Evolutionary conservation across 2,888 invertebrate species (phyloP).

Genomic region (Arenicola marina): DNA sequence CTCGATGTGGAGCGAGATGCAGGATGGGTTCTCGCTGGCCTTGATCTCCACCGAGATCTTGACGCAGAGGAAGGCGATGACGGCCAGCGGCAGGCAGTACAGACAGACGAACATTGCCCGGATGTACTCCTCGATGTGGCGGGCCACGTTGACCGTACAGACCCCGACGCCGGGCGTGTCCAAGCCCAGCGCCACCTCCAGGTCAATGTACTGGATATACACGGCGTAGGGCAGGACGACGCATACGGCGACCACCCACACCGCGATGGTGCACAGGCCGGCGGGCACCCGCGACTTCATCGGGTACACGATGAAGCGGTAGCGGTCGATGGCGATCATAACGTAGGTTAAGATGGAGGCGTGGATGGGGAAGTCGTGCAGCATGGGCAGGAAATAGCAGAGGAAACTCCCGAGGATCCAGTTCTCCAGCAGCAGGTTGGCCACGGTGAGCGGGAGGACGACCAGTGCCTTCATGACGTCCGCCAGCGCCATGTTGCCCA

Average conservation of each 20-base stretch:
- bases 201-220: slow-evolving; percentile 74
- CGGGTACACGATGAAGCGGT: slow-evolving; percentile 71
- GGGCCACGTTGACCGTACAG: slow-evolving; percentile 49
- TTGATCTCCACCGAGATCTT: slow-evolving; percentile 63
- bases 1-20: slow-evolving; percentile 17
- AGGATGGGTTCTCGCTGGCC: not conserved
- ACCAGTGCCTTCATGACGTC: slow-evolving; percentile 71
- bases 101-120: slow-evolving; percentile 57
- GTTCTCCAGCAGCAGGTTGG: slow-evolving; percentile 73
- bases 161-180: slow-evolving; percentile 50
- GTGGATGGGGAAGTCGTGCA: slow-evolving; percentile 76
- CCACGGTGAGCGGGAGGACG: slow-evolving; percentile 73
- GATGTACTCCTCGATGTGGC: slow-evolving; percentile 54
- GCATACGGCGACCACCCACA: slow-evolving; percentile 75
- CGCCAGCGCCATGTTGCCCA: slow-evolving; percentile 72
- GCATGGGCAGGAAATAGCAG: slow-evolving; percentile 75
- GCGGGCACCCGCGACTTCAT: slow-evolving; percentile 69
- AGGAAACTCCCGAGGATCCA: slow-evolving; percentile 74
- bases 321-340: slow-evolving; percentile 73
- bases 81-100: slow-evolving; percentile 67
- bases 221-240: slow-evolving; percentile 75
- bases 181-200: slow-evolving; percentile 66
- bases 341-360: slow-evolving; percentile 74
- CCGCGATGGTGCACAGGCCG: slow-evolving; percentile 71
- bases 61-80: slow-evolving; percentile 71